Evolutionary conservation across 2,888 invertebrate genomes (phyloP).

Genomic region (Epinotia brunnichana): DNA sequence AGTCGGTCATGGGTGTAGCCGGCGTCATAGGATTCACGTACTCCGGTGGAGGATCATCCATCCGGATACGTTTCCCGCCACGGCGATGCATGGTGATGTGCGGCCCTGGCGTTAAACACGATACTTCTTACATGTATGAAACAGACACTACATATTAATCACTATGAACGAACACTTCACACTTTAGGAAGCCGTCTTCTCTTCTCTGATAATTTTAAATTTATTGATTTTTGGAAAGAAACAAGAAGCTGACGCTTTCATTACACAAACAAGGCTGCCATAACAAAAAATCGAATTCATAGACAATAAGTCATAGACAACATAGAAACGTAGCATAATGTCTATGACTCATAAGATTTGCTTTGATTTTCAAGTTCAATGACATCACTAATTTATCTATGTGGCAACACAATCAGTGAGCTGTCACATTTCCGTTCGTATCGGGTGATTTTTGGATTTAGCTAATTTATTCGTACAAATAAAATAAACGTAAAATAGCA

Average conservation of each 20-base stretch:
- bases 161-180: slow-evolving; percentile 1
- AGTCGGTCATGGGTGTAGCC: slow-evolving; percentile 82
- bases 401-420: slow-evolving; percentile 40
- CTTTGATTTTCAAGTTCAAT: slow-evolving; percentile 40
- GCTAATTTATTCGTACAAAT: slow-evolving; percentile 53
- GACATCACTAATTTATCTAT: slow-evolving; percentile 39
- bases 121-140: slow-evolving; percentile 13
- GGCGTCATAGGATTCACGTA: slow-evolving; percentile 88
- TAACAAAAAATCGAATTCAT: slow-evolving; percentile 18
- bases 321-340: background rate
- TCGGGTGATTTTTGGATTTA: slow-evolving; percentile 58
- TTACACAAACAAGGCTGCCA: slow-evolving; percentile 17
- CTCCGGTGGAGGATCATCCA: slow-evolving; percentile 95
- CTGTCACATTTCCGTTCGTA: slow-evolving; percentile 54
- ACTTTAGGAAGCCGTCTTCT: slow-evolving; percentile 2
- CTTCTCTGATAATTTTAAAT: slow-evolving; percentile 7
- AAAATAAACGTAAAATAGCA: slow-evolving; percentile 51
- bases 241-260: slow-evolving; percentile 31
- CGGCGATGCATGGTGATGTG: slow-evolving; percentile 87
- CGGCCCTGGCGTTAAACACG: slow-evolving; percentile 29
- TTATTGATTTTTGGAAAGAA: slow-evolving; percentile 39
- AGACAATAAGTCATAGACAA: slow-evolving; percentile 10
- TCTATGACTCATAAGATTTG: slow-evolving; percentile 21
- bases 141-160: slow-evolving; percentile 32
- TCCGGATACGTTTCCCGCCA: slow-evolving; percentile 95